Evolutionary conservation across 2,113 vertebrate genomes (phyloP).

Genomic region (Mormoops blainvillei): DNA sequence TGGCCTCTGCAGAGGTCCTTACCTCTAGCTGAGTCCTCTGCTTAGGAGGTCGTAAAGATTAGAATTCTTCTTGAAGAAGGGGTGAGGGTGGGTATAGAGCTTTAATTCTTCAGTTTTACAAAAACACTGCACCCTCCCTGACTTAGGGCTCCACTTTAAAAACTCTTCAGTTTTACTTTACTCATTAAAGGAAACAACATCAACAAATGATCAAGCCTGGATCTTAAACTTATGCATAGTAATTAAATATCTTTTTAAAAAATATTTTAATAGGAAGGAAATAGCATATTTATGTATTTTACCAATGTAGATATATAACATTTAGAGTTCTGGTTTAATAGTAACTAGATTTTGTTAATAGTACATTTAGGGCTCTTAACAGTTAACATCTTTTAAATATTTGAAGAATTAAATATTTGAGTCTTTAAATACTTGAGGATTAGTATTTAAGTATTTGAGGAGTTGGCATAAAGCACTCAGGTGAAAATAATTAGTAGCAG

Average conservation of each 20-base stretch:
- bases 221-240: not conserved
- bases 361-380: not conserved
- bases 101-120: not conserved
- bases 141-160: not conserved
- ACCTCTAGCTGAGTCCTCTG: not conserved
- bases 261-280: not conserved
- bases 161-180: not conserved
- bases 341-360: not conserved
- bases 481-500: not conserved
- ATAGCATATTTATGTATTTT: not conserved
- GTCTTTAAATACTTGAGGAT: not conserved
- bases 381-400: constrained; percentile 6
- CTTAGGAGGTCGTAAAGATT: not conserved
- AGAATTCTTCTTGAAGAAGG: not conserved
- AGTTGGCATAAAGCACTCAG: not conserved
- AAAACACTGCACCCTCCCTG: not conserved
- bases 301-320: not conserved
- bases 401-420: not conserved
- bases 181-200: not conserved
- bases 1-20: not conserved
- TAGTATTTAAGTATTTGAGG: not conserved
- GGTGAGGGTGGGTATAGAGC: not conserved
- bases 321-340: constrained; percentile 1
- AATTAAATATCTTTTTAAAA: not conserved
- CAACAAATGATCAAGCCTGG: not conserved